Evolutionary conservation across 2,888 invertebrate species (phyloP).

Genomic region (Ennomos erosarius): DNA sequence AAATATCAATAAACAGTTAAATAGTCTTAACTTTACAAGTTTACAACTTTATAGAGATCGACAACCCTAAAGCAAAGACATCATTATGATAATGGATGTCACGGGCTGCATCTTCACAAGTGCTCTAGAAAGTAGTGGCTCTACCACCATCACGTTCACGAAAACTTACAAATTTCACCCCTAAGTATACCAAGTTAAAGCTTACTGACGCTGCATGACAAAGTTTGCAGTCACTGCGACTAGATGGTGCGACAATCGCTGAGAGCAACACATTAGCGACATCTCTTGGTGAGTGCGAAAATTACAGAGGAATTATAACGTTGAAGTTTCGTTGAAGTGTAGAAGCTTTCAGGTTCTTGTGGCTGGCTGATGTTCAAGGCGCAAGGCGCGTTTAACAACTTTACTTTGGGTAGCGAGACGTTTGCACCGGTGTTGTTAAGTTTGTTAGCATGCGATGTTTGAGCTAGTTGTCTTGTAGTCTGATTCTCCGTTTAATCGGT

Average conservation of each 20-base stretch:
- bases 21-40: too few species aligned
- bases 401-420: constrained; percentile 28
- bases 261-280: constrained; percentile 81
- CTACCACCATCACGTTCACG: constrained; percentile 43
- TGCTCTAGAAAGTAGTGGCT: constrained; percentile 70
- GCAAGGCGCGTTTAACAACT: constrained; percentile 15
- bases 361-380: constrained; percentile 16
- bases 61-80: constrained; percentile 72
- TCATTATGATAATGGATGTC: constrained; percentile 83
- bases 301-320: constrained; percentile 75
- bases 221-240: constrained; percentile 57
- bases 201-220: constrained; percentile 21
- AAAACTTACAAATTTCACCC: constrained; percentile 42
- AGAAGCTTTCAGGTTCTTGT: constrained; percentile 53
- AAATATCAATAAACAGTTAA: too few species aligned
- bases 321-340: constrained; percentile 64
- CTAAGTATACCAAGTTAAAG: constrained; percentile 36
- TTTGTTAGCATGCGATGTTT: background rate
- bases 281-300: constrained; percentile 79
- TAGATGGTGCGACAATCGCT: constrained; percentile 75
- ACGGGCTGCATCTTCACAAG: constrained; percentile 79
- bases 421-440: background rate
- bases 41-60: too few species aligned
- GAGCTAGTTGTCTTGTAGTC: background rate
- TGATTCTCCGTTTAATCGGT: too few species aligned